Base-by-base conservation (phyloP, 2,113 vertebrate species). In the Limanda limanda region DNA sequence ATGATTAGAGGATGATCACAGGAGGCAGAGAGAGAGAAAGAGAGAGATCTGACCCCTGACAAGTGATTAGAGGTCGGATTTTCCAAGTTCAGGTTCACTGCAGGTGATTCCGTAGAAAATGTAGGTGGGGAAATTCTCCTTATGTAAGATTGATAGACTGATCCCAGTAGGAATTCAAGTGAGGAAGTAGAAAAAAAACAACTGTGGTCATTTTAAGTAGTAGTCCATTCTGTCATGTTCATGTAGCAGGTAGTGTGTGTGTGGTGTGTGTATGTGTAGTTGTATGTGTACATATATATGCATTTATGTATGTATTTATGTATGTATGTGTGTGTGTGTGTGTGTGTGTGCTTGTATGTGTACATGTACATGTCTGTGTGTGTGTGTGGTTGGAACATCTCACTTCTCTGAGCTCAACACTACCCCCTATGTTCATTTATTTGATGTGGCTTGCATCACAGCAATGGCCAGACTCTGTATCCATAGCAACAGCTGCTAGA, bases 401-500 rank as follows among this genome's bases (percentile, higher is more conserved):
- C 23, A 40, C 24, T 42, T 78, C 60, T 84, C 48, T 74, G 83
- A 83, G 87, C 84, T 90, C 88, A 89, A 90, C 88, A 92, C 91
- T 89, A 91, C 91, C 93, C 93, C 92, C 90, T 91, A 83, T 81
- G 84, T 75, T 76, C 75, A 81, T 75, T 62, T 73, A 75, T 80
- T 74, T 82, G 63, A 79, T 84, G 86, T 67, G 35, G 69, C 74
- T 88, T 83, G 81, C 82, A 82, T 91, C 81, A 92, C 86, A 80
- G 82, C 79, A 72, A 74, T 82, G 85, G 82, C 76, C 68, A 8
- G 68, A 81, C 79, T 81, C 81, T 84, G 95, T 99, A 94, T 88
- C 96, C 95, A 97, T 97, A 94, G 96, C 95, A 97, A 99, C 97
- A 88, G 92, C 93, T 84, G 86, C 62, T 64, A 90, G 92, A 92